phyloP scores from a whole-genome alignment of 2,113 vertebrate species.

The Sebastes fasciatus region DNA sequence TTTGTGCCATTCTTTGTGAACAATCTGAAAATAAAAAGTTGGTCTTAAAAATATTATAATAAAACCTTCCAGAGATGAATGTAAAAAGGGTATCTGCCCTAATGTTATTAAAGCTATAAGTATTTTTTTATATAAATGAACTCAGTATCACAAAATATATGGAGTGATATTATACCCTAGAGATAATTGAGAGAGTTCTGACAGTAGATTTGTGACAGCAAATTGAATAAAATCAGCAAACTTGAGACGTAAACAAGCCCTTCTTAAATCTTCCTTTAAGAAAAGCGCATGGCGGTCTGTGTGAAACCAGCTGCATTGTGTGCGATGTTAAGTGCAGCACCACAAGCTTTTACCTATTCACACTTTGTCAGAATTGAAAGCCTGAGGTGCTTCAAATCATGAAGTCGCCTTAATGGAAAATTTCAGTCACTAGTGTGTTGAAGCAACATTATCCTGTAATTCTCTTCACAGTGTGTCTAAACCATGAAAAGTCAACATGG shows the following conservation, averaged over 20 bases:
- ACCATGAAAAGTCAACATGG: slow-evolving; percentile 63
- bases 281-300: not conserved
- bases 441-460: slow-evolving; percentile 48
- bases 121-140: not conserved
- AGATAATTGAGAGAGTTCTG: slow-evolving; percentile 7
- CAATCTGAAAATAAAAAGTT: not conserved
- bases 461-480: slow-evolving; percentile 32
- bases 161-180: not conserved
- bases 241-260: slow-evolving; percentile 8
- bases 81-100: not conserved
- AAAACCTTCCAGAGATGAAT: not conserved
- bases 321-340: slow-evolving; percentile 57
- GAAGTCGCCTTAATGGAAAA: slow-evolving; percentile 48
- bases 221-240: slow-evolving; percentile 26
- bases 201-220: not conserved
- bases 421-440: slow-evolving; percentile 32
- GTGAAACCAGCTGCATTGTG: slow-evolving; percentile 37
- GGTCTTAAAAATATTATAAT: not conserved
- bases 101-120: not conserved
- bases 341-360: slow-evolving; percentile 63
- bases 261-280: slow-evolving; percentile 6
- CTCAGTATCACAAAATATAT: not conserved
- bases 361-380: slow-evolving; percentile 62
- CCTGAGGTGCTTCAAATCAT: slow-evolving; percentile 35
- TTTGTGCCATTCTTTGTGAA: not conserved